Base-by-base conservation (phyloP, 2,797 vertebrate species). In the Gymnodraco acuticeps region DNA sequence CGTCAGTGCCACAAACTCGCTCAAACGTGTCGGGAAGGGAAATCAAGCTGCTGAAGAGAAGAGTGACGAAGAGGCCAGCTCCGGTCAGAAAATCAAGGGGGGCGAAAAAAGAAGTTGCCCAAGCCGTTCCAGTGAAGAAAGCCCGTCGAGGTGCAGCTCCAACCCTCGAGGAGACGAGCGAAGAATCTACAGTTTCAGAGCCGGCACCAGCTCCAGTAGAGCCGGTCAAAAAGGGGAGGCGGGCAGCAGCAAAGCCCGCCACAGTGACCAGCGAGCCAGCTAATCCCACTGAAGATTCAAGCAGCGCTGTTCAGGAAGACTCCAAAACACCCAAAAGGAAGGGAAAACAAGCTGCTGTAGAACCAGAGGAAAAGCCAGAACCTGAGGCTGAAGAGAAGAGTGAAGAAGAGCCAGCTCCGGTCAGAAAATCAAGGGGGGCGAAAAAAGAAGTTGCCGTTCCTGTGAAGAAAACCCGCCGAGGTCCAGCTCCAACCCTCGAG, bases 61-160 rank as follows among this genome's bases (percentile, higher is more conserved):
- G 33, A 66, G 58, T 10, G 52, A 20, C 0, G 3, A 42, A n/a
- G 73, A 78, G 38, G 38, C 51, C 75, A 2, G 41, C 54, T 38
- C 67, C 82, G 3, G 78, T 51, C 0, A 14, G 53, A n/a, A 95
- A 93, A 58, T 23, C 77, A 0, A 82, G 82, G 51, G 86, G 41
- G 2, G 71, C 13, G 5, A 92, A 82, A 48, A 38, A 38, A 38
- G 8, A 38, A 41, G 71, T 41, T n/a, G 10, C 81, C 48, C 63
- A 79, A 52, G n/a, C 20, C 0, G 0, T 70, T 63, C 87, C 92
- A 53, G 76, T 71, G 4, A 93, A 93, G 81, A 90, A 85, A 78
- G 73, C 55, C 0, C 82, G 89, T 2, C 67, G 90, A 52, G 90
- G 81, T 16, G 46, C 82, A 7, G 41, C 76, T n/a, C 13, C 45